Base-by-base conservation (phyloP, 2,888 invertebrate species). In the Drosophila suboccidentalis region DNA sequence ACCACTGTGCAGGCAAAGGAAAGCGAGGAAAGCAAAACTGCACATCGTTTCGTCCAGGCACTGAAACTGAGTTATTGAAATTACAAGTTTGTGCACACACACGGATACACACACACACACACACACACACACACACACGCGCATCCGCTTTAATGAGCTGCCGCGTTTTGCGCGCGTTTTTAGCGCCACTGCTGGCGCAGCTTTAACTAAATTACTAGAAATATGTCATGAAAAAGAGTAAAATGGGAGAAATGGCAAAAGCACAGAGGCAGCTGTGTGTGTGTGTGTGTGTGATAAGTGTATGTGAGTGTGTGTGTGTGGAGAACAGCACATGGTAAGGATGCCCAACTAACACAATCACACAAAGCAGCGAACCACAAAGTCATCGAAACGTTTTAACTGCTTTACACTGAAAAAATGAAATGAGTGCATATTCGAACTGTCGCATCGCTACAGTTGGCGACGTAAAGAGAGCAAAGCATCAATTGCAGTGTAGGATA, bases 191-290 rank as follows among this genome's bases (percentile, higher is more conserved):
- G 46, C 54, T 47, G 47, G 62, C 49, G n/a, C 62, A 69, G 64
- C 81, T 75, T 88, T 79, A 88, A 80, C 66, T 72, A 69, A 71
- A 82, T 82, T 81, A 82, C 86, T 82, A 77, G 51, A 63, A 77
- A 66, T 53, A 65, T 59, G 76, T 64, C 58, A 61, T 64, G 66
- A 87, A 70, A 63, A n/a, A 34, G 51, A 46, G 50, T 13, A 13
- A 15, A 29, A 22, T 15, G 11, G 19, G 22, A 36, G 39, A 4
- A 32, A 10, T n/a, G 15, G 26, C 13, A 4, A 44, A 53, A 47
- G 34, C 34, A 43, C 4, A 13, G 2, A 19, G 19, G 19, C 3
- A 19, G 19, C 19, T 38, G 36, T 57, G 63, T 17, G 46, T 41
- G 44, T 38, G 36, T 57, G 63, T 17, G 46, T 41, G 44, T 19